Evolutionary conservation across 2,113 vertebrate genomes (phyloP).

Genomic region (Helogale parvula): DNA sequence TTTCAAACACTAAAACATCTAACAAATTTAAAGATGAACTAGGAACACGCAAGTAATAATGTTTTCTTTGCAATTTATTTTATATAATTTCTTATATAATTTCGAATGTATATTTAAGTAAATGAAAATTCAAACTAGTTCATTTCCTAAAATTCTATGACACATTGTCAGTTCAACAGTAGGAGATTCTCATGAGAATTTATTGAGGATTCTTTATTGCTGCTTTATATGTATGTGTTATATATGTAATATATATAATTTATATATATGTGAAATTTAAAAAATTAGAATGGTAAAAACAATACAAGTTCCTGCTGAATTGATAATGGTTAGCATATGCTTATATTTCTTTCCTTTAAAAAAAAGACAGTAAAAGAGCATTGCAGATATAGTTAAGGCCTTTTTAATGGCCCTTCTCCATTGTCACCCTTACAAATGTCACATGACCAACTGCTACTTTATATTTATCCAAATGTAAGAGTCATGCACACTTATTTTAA

Average conservation of each 20-base stretch:
- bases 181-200: not conserved
- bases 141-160: not conserved
- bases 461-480: not conserved
- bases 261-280: not conserved
- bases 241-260: too few species aligned
- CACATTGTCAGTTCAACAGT: not conserved
- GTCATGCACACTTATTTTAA: not conserved
- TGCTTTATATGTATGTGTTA: not conserved
- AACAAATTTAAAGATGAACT: not conserved
- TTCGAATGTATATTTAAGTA: not conserved
- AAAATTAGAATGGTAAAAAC: not conserved
- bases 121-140: not conserved
- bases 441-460: not conserved
- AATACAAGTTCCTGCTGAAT: not conserved
- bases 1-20: not conserved
- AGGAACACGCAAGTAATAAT: not conserved
- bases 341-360: not conserved
- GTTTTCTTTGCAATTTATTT: not conserved
- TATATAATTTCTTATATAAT: not conserved
- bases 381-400: not conserved
- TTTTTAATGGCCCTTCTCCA: not conserved
- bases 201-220: not conserved
- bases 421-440: not conserved
- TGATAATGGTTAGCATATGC: not conserved
- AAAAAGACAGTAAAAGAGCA: not conserved